Evolutionary conservation across 30 jellyfish, hydroid and myxozoan genomes (phyloP), one percentile per base, ranked within the genome.

Genomic region (Phacellophora camtschatica): DNA sequence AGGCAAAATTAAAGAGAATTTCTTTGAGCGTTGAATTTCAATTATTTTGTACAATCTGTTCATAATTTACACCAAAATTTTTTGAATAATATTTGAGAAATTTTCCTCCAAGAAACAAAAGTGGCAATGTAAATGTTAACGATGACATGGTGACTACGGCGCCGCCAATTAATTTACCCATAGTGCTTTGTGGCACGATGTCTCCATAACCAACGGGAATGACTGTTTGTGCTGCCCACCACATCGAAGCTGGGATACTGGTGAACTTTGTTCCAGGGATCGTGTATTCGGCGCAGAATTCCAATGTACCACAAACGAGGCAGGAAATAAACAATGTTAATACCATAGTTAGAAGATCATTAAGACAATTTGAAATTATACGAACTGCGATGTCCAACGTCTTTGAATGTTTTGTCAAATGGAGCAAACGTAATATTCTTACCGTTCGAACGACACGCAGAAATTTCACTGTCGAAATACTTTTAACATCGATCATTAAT

Each of bases 151-250:
- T 82, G 43, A 77, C 89, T 12, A 87, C 85, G 31, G 35, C 59
- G 12, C 90, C 89, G 3, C 90, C 96, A 15, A 77, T 74, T 16
- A 88, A 4, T 64, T 81, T 88, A 2, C 97, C 97, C 71, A 45
- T 16, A 27, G 82, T 50, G 31, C 95, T 88, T 53, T 45, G 67
- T 13, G 97, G 97, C 12, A 88, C 90, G 11, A 88, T 88, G 75
- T 88, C 97, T 13, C 97, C 97, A 51, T 88, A 88, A 5, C 97
- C 97, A 20, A 88, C 72, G 27, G 86, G 82, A 80, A 88, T 77
- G 23, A 79, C 84, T 20, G 97, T 81, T 57, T 88, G 97, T 0
- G 77, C 84, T 6, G 93, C 94, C 97, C 97, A 88, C 97, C 97
- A 88, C 28, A 88, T 54, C 25, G 97, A 77, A 57, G 62, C 71